A percentile compares a stretch with the other conserved stretches of the same genome.
Conservation (phyloP, 2,888 invertebrate genomes). For the Autographa pulchrina region DNA sequence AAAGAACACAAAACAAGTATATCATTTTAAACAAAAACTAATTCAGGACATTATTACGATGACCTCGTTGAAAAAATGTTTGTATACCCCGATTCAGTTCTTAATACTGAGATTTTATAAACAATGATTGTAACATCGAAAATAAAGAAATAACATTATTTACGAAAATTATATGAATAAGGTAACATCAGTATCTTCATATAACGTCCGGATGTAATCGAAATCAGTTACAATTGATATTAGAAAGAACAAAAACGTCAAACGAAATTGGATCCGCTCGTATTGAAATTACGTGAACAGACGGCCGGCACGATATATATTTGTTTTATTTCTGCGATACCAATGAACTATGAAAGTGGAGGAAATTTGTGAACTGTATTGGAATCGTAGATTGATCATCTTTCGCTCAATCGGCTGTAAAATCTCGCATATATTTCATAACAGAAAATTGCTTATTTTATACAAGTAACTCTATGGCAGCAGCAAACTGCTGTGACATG, state of each 20-base stretch:
- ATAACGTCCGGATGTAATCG: slow-evolving; percentile 5
- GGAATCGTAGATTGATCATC: neutral
- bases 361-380: slow-evolving; percentile 2
- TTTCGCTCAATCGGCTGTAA: neutral
- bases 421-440: neutral
- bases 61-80: neutral
- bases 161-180: neutral
- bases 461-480: too few species aligned
- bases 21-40: slow-evolving; percentile 9
- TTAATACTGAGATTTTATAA: too few species aligned
- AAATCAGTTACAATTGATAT: slow-evolving; percentile 31
- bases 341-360: slow-evolving; percentile 13
- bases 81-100: too few species aligned
- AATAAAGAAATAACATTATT: neutral
- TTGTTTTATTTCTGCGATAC: slow-evolving; percentile 16
- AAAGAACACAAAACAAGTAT: slow-evolving; percentile 27
- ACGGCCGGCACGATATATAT: slow-evolving; percentile 19
- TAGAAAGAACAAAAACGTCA: slow-evolving; percentile 18
- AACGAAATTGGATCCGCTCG: slow-evolving; percentile 36
- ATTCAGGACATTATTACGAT: neutral
- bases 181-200: neutral
- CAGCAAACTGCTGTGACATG: too few species aligned
- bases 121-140: neutral
- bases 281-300: slow-evolving; percentile 21
- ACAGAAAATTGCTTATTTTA: neutral